Evolutionary conservation across 1,140 invertebrate genomes (phyloP).

Genomic region (Dysdera silvatica): DNA sequence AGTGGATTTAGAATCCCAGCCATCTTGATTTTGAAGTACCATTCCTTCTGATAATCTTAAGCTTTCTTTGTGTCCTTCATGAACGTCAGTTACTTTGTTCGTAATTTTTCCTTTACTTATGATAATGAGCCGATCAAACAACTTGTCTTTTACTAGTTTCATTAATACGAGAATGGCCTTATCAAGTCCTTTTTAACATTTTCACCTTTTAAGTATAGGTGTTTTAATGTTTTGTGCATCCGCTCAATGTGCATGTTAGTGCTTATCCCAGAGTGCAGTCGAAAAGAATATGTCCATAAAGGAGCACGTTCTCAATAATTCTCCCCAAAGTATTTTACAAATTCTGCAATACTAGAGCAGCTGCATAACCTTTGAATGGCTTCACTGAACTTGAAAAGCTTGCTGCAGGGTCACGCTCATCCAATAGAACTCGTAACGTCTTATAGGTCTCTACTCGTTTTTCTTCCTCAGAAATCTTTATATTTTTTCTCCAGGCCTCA

Average conservation of each 20-base stretch:
- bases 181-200: conserved; percentile 1
- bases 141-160: conserved; percentile 49
- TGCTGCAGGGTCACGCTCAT: not conserved
- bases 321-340: not conserved
- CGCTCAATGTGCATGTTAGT: conserved; percentile 12
- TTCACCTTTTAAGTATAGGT: conserved; percentile 4
- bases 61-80: conserved; percentile 35
- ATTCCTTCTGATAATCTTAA: not conserved
- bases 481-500: conserved; percentile 3
- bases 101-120: conserved; percentile 47
- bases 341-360: not conserved
- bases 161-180: conserved; percentile 38
- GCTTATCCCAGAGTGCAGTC: conserved; percentile 1
- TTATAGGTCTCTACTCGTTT: not conserved
- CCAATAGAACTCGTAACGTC: not conserved
- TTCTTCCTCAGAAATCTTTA: not conserved
- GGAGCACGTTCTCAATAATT: not conserved
- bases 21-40: not conserved
- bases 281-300: not conserved
- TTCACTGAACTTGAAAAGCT: not conserved
- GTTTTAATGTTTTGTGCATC: conserved; percentile 7
- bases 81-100: conserved; percentile 63
- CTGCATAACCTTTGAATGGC: not conserved
- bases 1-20: not conserved
- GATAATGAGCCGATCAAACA: conserved; percentile 48